Evolutionary conservation across 2,888 invertebrate species (phyloP).

Genomic region (Lathronympha strigana): DNA sequence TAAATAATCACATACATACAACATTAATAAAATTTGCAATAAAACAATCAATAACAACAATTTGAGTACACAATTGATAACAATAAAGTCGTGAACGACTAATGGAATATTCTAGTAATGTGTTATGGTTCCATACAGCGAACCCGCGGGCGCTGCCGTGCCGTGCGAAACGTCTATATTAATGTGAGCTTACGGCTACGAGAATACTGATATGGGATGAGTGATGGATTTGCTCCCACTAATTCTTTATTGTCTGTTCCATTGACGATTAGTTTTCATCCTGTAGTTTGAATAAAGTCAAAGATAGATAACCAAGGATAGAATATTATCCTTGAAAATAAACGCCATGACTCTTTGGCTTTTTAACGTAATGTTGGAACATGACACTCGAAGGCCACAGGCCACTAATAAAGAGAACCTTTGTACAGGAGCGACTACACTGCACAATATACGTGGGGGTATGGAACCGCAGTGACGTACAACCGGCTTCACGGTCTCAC

Average conservation of each 20-base stretch:
- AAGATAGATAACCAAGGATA: too few species aligned
- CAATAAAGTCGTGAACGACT: constrained; percentile 30
- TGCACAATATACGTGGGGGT: too few species aligned
- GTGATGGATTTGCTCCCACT: neutral
- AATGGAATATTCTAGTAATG: constrained; percentile 21
- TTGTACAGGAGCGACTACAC: too few species aligned
- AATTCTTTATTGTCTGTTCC: neutral
- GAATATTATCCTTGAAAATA: too few species aligned
- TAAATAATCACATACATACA: constrained; percentile 25
- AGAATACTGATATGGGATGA: constrained; percentile 35
- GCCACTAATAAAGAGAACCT: too few species aligned
- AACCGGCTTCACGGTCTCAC: too few species aligned
- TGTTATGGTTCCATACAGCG: constrained; percentile 16
- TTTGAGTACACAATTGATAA: constrained; percentile 27
- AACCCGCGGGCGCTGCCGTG: constrained; percentile 3
- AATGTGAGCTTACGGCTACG: constrained; percentile 31
- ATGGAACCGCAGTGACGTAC: too few species aligned
- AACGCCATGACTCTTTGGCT: too few species aligned
- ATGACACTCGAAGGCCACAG: too few species aligned
- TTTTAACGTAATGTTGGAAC: too few species aligned
- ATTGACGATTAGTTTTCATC: neutral
- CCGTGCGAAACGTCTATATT: constrained; percentile 25
- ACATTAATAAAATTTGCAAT: constrained; percentile 28
- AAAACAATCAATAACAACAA: constrained; percentile 36
- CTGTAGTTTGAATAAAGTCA: too few species aligned